Evolutionary conservation across 2,113 vertebrate species (phyloP), one percentile per base, ranked within the genome.

Genomic region (Entomyzon cyanotis): DNA sequence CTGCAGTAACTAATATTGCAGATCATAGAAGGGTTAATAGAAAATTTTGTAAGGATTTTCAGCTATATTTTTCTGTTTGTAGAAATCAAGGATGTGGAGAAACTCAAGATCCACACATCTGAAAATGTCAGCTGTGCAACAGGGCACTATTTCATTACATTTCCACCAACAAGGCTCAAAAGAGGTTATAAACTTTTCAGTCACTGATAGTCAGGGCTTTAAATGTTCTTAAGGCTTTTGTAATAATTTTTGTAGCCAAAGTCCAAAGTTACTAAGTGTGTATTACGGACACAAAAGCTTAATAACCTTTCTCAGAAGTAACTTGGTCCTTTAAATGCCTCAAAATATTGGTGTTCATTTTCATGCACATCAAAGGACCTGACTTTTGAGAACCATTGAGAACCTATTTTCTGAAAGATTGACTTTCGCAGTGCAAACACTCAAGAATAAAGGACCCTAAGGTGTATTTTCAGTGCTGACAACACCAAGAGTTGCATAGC

Each of bases 71-170:
- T 92, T 75, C 23, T 77, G 9, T 63, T 87, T 95, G 12, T 53
- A 90, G 62, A 80, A 84, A 24, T 70, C 41, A 88, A 70, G 22
- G 22, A 62, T 83, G 37, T 42, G 49, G 78, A 71, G 60, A 89
- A 93, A 76, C 31, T 87, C 69, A 73, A 73, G 46, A 70, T 64
- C 23, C n/a, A 60, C 21, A 53, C 0, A 5, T 49, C 56, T 84
- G 70, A 93, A 95, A 96, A 91, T 55, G 55, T 91, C 83, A 88
- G 27, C 68, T 90, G 52, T 74, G n/a, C 39, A 83, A 49, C 49
- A 91, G 28, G 47, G 58, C 50, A 67, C 35, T 70, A 91, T 86
- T 93, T 97, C 30, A 60, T 85, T 95, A 73, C 3, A 1, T 77
- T 95, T 95, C 55, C 22, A 86, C 16, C 37, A 83, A 47, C 25